Evolutionary conservation across 2,888 invertebrate species (phyloP), one percentile per base, ranked within the genome.

Genomic region (Caenorhabditis afra): DNA sequence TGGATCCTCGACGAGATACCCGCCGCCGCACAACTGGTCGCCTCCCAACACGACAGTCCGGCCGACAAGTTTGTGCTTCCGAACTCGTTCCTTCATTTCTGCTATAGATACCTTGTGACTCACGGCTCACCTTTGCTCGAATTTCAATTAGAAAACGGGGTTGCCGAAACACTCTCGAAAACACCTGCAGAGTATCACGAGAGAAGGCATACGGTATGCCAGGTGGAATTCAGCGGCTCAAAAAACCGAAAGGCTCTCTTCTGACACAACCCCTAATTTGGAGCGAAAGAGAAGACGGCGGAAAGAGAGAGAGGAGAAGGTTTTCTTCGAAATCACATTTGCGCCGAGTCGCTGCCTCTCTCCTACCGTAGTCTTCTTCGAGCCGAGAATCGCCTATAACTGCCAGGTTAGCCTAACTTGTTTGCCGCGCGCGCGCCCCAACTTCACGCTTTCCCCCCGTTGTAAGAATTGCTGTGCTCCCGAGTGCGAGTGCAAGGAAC

Each of bases 11-110:
- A 77, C 77, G 0, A 52, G 41, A 35, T 77, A 53, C 16, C 77
- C 77, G 11, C 65, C 65, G 5, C 70, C 77, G 4, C 59, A 64
- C 39, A 77, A 77, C 53, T 77, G 77, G 77, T 70, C 70, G 7
- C 70, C 77, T 7, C 53, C 67, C n/a, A 77, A 77, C 39, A 61
- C 77, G 35, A 77, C 70, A 5, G 20, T 20, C 8, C 50, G 41
- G 53, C 70, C 65, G 29, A 29, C 29, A 61, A 65, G 70, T 77
- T 77, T 18, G 77, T 70, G 16, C 29, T 29, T 29, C 29, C 29
- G 29, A 29, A 29, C 29, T 16, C 18, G 12, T 29, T 16, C 12
- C 7, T 37, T 37, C 37, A 5, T 5, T 37, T 35, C n/a, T 37
- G 8, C 7, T 10, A 16, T 14, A 55, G 22, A 52, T 16, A 11